These are phyloP conservation scores for Microtus agrestis DNA, from an alignment of 2,797 vertebrate species.

Conservation along the genomic window DNA sequence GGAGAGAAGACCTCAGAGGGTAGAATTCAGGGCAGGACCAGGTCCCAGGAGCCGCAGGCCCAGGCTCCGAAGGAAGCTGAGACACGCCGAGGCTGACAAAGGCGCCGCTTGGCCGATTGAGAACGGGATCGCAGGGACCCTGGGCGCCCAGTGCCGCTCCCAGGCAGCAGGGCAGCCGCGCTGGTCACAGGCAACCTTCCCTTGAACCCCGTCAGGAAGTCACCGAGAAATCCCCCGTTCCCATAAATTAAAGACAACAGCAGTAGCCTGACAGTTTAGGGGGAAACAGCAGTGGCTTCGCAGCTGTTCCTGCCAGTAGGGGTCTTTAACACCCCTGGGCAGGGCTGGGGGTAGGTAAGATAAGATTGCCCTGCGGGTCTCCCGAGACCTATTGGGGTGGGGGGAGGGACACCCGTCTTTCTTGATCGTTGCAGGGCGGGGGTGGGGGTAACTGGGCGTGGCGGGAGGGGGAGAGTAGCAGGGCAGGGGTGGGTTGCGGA, in stretches of 20 bases:
- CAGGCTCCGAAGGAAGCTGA: neutral
- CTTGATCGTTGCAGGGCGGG: neutral
- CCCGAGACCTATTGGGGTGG: neutral
- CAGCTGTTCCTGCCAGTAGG: slow-evolving; percentile 76
- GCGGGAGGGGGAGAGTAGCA: neutral
- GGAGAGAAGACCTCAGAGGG: neutral
- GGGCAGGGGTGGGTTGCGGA: neutral
- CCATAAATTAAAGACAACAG: slow-evolving; percentile 66
- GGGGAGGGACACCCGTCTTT: neutral
- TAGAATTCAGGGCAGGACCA: neutral
- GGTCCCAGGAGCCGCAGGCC: neutral
- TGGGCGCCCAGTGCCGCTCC: neutral
- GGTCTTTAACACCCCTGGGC: slow-evolving; percentile 38
- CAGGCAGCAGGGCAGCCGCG: neutral
- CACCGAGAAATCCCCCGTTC: slow-evolving; percentile 63
- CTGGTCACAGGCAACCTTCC: slow-evolving; percentile 68
- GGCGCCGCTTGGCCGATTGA: neutral
- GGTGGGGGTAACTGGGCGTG: neutral
- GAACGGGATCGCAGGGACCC: neutral
- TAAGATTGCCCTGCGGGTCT: neutral
- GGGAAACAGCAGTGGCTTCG: slow-evolving; percentile 45
- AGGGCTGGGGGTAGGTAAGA: neutral
- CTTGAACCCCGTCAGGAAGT: slow-evolving; percentile 80
- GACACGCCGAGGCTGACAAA: neutral
- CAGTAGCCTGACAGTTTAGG: slow-evolving; percentile 57